Evolutionary conservation across 1,140 invertebrate genomes (phyloP).

Genomic region (Cecropterus lyciades): DNA sequence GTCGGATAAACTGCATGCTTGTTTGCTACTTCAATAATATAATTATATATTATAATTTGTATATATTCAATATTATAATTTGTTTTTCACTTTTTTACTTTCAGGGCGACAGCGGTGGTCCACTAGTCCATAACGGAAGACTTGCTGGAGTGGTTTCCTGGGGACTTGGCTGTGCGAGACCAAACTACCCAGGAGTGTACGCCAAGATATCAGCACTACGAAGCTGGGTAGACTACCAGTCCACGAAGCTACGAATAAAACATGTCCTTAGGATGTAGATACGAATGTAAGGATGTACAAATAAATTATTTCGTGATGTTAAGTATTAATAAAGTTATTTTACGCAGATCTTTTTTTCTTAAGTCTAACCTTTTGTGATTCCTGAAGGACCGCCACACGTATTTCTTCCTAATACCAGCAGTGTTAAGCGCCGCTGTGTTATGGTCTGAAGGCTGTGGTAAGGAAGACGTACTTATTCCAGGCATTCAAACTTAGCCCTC

Average conservation of each 20-base stretch:
- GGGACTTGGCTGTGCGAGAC: slow-evolving; percentile 86
- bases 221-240: slow-evolving; percentile 70
- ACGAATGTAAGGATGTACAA: slow-evolving; percentile 1
- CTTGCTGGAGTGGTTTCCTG: slow-evolving; percentile 86
- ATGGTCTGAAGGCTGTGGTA: too few relatives aligned
- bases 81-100: too few relatives aligned
- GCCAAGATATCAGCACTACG: slow-evolving; percentile 82
- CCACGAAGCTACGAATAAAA: slow-evolving; percentile 53
- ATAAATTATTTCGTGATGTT: not conserved
- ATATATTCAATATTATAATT: not conserved
- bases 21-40: too few relatives aligned
- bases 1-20: too few relatives aligned
- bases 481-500: too few relatives aligned
- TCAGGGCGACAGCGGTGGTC: slow-evolving; percentile 85
- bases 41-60: too few relatives aligned
- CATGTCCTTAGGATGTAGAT: slow-evolving; percentile 41
- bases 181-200: slow-evolving; percentile 86
- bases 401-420: too few relatives aligned
- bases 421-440: too few relatives aligned
- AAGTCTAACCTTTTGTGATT: too few relatives aligned
- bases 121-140: slow-evolving; percentile 76
- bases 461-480: too few relatives aligned
- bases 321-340: not conserved
- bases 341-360: not conserved
- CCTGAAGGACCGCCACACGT: too few relatives aligned